Evolutionary conservation across 2,113 vertebrate genomes (phyloP).

Genomic region (Papio anubis): DNA sequence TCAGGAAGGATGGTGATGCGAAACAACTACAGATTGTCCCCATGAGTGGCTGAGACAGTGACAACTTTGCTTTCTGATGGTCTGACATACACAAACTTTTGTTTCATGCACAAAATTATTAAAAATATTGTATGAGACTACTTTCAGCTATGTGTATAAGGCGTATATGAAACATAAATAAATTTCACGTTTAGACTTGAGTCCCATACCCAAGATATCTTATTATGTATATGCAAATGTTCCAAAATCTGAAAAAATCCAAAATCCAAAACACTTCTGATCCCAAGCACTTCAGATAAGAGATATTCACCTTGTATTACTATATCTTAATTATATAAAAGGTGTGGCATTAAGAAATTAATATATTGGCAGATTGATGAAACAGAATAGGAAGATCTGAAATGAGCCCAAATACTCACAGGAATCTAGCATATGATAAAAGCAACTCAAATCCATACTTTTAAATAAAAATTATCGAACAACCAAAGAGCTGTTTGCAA

Average conservation of each 20-base stretch:
- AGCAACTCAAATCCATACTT: not conserved
- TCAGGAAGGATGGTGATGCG: not conserved
- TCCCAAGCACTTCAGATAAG: not conserved
- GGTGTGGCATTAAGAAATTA: not conserved
- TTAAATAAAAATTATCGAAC: not conserved
- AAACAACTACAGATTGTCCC: not conserved
- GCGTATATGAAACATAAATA: not conserved
- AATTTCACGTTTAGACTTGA: not conserved
- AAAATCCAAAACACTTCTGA: not conserved
- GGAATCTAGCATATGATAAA: not conserved
- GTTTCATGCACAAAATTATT: not conserved
- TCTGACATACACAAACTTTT: not conserved
- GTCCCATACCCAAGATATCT: not conserved
- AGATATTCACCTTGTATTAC: not conserved
- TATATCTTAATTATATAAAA: not conserved
- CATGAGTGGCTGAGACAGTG: not conserved
- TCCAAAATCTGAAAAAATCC: not conserved
- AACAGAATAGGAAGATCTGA: not conserved
- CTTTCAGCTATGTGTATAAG: not conserved
- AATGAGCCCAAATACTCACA: not conserved
- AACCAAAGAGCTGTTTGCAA: conserved; percentile 3
- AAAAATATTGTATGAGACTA: not conserved
- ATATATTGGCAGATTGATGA: not conserved
- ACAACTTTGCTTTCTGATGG: not conserved
- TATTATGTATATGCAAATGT: not conserved